Percentiles rank a stretch among this genome's conserved stretches.
These are phyloP conservation scores for Linyphia triangularis DNA, from an alignment of 2,888 invertebrate genomes.

Conservation along the genomic window DNA sequence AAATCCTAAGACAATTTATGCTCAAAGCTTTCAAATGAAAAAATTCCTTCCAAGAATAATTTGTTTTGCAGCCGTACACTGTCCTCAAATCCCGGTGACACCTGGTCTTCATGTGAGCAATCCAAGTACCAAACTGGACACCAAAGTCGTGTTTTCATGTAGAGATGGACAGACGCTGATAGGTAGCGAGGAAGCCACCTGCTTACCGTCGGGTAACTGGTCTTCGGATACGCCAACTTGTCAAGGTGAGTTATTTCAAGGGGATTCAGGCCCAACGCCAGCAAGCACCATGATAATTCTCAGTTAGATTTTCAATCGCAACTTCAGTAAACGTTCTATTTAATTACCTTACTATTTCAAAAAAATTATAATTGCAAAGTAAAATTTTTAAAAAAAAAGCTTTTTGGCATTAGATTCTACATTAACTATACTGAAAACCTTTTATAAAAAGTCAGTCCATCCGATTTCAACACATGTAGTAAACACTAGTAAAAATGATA, in stretches of 20 bases:
- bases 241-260: constrained; percentile 76
- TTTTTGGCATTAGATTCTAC: too few relatives aligned
- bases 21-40: too few relatives aligned
- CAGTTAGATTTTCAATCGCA: too few relatives aligned
- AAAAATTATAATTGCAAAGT: too few relatives aligned
- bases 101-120: constrained; percentile 87
- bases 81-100: constrained; percentile 86
- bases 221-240: constrained; percentile 90
- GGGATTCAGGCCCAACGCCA: background rate
- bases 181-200: constrained; percentile 86
- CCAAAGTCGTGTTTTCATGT: constrained; percentile 87
- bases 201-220: constrained; percentile 93
- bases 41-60: too few relatives aligned
- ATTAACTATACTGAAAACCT: too few relatives aligned
- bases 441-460: too few relatives aligned
- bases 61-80: constrained; percentile 85
- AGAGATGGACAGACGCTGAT: constrained; percentile 89
- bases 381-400: too few relatives aligned
- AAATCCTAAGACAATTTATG: too few relatives aligned
- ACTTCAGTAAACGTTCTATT: background rate
- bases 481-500: too few relatives aligned
- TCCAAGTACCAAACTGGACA: constrained; percentile 87
- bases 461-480: too few relatives aligned
- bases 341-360: background rate
- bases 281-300: too few relatives aligned